These are phyloP conservation scores for Neolamprologus ventralis DNA, from an alignment of 2,113 vertebrate genomes.

Conservation along the genomic window DNA sequence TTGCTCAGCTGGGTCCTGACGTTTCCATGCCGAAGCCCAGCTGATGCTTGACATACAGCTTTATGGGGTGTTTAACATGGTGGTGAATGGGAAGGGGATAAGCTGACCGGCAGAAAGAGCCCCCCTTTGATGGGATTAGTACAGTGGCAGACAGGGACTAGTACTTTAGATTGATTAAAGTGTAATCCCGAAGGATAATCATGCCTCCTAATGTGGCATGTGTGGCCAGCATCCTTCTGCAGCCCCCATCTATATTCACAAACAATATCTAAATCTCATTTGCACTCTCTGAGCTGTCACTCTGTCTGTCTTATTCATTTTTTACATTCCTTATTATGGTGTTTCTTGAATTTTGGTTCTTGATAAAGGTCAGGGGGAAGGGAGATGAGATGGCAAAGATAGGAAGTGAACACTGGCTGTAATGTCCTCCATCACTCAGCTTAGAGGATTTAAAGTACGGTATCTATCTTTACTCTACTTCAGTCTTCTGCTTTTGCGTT, in stretches of 20 bases:
- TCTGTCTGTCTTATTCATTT: not conserved
- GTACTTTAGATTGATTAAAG: slow-evolving; percentile 67
- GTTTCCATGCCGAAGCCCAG: not conserved
- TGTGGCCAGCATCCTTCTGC: slow-evolving; percentile 13
- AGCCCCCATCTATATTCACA: not conserved
- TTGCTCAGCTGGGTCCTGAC: not conserved
- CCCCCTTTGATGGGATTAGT: slow-evolving; percentile 59
- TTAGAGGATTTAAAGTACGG: not conserved
- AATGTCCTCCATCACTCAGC: not conserved
- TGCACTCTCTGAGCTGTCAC: not conserved
- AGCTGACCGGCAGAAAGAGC: slow-evolving; percentile 55
- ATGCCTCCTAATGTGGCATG: slow-evolving; percentile 52
- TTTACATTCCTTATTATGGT: not conserved
- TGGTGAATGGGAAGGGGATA: slow-evolving; percentile 42
- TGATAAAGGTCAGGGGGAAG: slow-evolving; percentile 1
- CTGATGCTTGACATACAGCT: slow-evolving; percentile 49
- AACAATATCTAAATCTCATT: not conserved
- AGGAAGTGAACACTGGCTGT: not conserved
- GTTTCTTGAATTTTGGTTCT: not conserved
- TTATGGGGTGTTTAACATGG: slow-evolving; percentile 43
- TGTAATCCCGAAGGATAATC: slow-evolving; percentile 66
- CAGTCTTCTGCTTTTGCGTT: not conserved
- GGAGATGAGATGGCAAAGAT: not conserved
- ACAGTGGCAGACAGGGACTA: slow-evolving; percentile 51
- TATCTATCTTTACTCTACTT: not conserved